phyloP scores from a whole-genome alignment of 2,888 invertebrate genomes.

The Kuschelorhynchus macadamiae region DNA sequence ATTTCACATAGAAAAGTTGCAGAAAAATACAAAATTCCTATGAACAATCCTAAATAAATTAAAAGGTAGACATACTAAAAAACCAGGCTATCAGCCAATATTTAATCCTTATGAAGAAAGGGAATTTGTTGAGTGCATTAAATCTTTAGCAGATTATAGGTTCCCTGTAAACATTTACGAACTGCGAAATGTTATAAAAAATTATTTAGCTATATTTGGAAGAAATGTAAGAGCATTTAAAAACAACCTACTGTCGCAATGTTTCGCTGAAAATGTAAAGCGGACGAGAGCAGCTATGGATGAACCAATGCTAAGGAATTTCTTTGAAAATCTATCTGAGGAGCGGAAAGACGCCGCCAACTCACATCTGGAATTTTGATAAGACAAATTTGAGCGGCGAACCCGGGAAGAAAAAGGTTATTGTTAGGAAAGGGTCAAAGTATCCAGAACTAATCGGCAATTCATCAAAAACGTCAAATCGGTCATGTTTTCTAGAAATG shows the following conservation, averaged over 20 bases:
- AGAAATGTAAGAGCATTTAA: no score
- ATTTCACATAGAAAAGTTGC: no score
- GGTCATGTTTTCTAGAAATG: constrained; percentile 46
- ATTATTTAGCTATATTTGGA: no score
- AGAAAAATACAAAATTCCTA: no score
- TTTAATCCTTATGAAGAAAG: no score
- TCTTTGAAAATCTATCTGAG: constrained; percentile 35
- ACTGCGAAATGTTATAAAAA: no score
- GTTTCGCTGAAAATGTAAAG: constrained; percentile 16
- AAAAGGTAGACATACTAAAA: no score
- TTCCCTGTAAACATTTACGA: no score
- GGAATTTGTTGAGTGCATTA: no score
- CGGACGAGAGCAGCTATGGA: constrained; percentile 6
- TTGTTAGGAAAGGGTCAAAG: constrained; percentile 49
- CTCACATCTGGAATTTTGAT: constrained; percentile 49
- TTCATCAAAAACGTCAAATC: constrained; percentile 55
- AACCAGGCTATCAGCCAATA: no score
- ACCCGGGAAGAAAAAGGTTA: constrained; percentile 54
- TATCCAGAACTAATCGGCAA: constrained; percentile 53
- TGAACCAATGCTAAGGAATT: constrained; percentile 21
- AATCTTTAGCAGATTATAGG: no score
- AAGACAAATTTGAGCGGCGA: constrained; percentile 51
- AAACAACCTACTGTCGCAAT: background rate
- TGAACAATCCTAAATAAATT: no score
- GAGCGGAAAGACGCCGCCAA: constrained; percentile 42